phyloP scores from a whole-genome alignment of 2,797 vertebrate genomes.

The Rhincodon typus region DNA sequence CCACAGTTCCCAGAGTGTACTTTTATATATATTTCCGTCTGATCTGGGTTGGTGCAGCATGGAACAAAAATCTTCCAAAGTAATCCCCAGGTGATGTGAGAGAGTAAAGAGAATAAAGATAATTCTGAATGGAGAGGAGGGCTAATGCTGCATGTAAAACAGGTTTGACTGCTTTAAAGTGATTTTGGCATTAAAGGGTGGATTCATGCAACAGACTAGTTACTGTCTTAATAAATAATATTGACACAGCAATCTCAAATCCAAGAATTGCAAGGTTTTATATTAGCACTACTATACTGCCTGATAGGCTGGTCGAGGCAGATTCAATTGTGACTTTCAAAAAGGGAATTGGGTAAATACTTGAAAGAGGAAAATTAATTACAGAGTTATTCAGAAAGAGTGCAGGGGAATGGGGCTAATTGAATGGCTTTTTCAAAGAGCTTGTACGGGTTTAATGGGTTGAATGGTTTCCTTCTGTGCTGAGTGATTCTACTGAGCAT shows the following conservation, averaged over 20 bases:
- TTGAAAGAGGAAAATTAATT: neutral
- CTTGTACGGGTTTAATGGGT: neutral
- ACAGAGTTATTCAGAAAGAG: neutral
- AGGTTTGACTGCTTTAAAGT: constrained; percentile 8
- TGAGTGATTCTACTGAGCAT: neutral
- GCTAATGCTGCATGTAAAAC: constrained; percentile 1
- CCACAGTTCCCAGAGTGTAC: too few species aligned
- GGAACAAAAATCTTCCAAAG: neutral
- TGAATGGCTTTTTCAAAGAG: neutral
- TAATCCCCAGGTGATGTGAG: neutral
- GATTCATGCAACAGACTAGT: neutral
- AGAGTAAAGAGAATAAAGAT: neutral
- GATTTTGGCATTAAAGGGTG: constrained; percentile 19
- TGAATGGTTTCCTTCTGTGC: neutral
- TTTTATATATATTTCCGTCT: too few species aligned
- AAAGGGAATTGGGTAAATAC: neutral
- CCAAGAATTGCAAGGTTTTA: neutral
- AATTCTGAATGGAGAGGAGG: neutral
- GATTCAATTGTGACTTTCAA: neutral
- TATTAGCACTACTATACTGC: neutral
- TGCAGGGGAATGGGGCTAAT: neutral
- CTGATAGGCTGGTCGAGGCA: neutral
- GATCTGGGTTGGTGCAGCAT: neutral
- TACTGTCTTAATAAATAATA: neutral
- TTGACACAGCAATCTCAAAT: neutral